Conservation (phyloP, 64 coral and sea anemone species). For the Hydrozoanthus tunicans region DNA sequence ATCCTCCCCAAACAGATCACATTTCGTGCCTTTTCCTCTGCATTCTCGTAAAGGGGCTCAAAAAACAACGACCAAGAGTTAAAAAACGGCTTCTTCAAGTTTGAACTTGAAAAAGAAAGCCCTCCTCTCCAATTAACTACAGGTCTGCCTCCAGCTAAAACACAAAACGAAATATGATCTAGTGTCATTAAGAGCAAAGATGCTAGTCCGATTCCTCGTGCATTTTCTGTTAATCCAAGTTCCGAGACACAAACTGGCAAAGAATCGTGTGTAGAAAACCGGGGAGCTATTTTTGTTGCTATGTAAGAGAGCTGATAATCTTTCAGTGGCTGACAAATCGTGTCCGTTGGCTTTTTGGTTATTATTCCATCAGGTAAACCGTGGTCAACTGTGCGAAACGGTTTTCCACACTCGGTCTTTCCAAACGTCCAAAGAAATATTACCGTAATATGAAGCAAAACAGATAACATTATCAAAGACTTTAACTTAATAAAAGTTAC, state of each 20-base stretch:
- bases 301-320: background rate
- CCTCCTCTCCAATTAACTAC: slow-evolving; percentile 23
- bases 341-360: background rate
- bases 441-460: background rate
- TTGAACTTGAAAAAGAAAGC: background rate
- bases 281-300: background rate
- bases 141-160: slow-evolving; percentile 16
- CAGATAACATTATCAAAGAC: background rate
- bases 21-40: background rate
- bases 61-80: slow-evolving; percentile 6
- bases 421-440: background rate
- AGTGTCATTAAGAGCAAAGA: slow-evolving; percentile 2
- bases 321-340: background rate
- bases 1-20: background rate
- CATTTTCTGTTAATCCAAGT: slow-evolving; percentile 3
- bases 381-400: background rate
- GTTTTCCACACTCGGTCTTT: background rate
- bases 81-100: background rate
- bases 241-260: slow-evolving; percentile 4
- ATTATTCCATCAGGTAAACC: background rate
- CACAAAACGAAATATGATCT: slow-evolving; percentile 32
- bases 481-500: background rate
- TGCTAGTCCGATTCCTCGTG: background rate
- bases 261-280: background rate
- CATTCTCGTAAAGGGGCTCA: background rate